These are phyloP conservation scores for Forbesichthys papilliferus DNA, from an alignment of 2,113 vertebrate genomes.

Conservation along the genomic window DNA sequence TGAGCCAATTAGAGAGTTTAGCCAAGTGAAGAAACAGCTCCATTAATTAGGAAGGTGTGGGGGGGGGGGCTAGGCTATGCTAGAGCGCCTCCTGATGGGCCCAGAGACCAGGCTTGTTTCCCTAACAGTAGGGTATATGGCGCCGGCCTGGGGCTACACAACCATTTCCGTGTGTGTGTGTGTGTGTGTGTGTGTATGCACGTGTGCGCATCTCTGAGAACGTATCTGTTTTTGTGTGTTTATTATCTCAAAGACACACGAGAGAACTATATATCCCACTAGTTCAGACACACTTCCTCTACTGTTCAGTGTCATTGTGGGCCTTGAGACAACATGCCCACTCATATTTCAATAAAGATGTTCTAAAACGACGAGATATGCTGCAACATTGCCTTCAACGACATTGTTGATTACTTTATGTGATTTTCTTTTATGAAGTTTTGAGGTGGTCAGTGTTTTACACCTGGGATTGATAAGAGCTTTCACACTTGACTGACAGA, in stretches of 20 bases:
- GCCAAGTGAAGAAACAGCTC: conserved; percentile 84
- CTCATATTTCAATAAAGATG: too few relatives aligned
- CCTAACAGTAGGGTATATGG: conserved; percentile 34
- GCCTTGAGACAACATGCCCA: too few relatives aligned
- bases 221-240: conserved; percentile 1
- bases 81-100: conserved; percentile 65
- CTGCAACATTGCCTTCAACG: too few relatives aligned
- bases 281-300: background rate
- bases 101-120: conserved; percentile 65
- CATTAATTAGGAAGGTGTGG: conserved; percentile 64
- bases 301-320: background rate
- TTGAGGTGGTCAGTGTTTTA: too few relatives aligned
- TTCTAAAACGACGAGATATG: too few relatives aligned
- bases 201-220: background rate
- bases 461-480: too few relatives aligned
- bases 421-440: too few relatives aligned
- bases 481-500: too few relatives aligned
- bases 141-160: conserved; percentile 17
- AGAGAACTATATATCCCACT: conserved; percentile 3
- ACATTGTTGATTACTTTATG: too few relatives aligned
- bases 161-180: background rate
- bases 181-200: background rate
- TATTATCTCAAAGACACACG: background rate
- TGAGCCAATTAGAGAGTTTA: conserved; percentile 89
- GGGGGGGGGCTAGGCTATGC: conserved; percentile 57